A percentile compares a stretch with the other conserved stretches of the same genome.
phyloP scores from a whole-genome alignment of 2,888 invertebrate genomes.

The Conistra vaccinii region DNA sequence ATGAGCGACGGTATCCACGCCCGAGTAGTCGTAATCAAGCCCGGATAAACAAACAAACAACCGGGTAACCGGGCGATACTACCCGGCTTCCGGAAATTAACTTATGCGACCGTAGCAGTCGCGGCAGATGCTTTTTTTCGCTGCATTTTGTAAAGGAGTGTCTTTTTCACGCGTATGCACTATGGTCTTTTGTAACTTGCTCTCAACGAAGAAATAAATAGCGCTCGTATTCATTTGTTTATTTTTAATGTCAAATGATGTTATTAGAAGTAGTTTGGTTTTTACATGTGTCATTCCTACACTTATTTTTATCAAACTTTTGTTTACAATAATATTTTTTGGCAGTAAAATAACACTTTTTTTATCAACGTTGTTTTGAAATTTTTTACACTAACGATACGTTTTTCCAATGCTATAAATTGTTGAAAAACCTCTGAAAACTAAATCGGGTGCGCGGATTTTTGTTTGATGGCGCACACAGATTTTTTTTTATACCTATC shows the following conservation, averaged over 20 bases:
- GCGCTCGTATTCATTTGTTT: background rate
- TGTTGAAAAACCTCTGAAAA: conserved; percentile 30
- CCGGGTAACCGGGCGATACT: conserved; percentile 42
- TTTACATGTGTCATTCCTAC: background rate
- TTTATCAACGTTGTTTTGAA: background rate
- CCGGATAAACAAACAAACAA: conserved; percentile 67
- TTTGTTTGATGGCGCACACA: conserved; percentile 16
- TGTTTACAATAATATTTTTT: background rate
- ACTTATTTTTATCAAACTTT: background rate
- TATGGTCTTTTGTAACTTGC: background rate
- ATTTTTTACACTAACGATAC: background rate
- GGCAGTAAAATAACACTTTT: background rate
- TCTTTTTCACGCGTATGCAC: conserved; percentile 14
- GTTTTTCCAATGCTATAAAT: conserved; percentile 39
- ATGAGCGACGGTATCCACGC: conserved; percentile 57
- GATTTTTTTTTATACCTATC: conserved; percentile 29
- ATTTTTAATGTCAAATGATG: background rate
- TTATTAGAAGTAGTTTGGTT: background rate
- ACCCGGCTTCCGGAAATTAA: conserved; percentile 61
- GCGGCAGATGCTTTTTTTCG: conserved; percentile 34
- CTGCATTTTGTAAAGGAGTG: conserved; percentile 31
- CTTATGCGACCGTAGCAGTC: conserved; percentile 60
- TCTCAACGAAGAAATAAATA: background rate
- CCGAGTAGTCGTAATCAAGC: conserved; percentile 64
- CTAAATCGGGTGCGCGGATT: conserved; percentile 8